Base-by-base conservation (phyloP, 2,113 vertebrate genomes). In the Picathartes gymnocephalus region DNA sequence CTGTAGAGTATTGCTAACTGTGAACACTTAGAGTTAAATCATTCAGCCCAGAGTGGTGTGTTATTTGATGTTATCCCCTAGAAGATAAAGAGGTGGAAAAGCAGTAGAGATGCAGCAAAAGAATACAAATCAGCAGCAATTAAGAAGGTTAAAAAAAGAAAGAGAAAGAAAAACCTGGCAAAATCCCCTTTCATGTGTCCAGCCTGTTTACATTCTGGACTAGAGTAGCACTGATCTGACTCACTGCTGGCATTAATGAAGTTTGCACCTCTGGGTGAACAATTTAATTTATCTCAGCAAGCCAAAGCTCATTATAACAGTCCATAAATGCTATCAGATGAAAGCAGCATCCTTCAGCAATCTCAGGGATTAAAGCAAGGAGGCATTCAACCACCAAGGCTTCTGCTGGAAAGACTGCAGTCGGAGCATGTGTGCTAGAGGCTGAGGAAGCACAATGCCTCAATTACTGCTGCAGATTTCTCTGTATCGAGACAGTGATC, bases 321-420 rank as follows among this genome's bases (percentile, higher is more conserved):
- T 58, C 90, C 81, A 42, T 70, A 95, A 95, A 95, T 18, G 87
- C 66, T 92, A 92, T 92, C 93, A 87, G 84, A 96, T 95, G 94
- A 92, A 91, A 95, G 91, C 78, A 96, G 91, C 89, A 97, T 91
- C 95, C 93, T 94, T 95, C 93, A 92, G 84, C 95, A 85, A n/a
- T 42, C 89, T 57, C 16, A 0, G 35, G 93, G 89, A 92, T 94
- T 95, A 95, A 92, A 96, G 89, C 66, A 60, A 62, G 81, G 78
- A 91, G 66, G 86, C 91, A 90, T 85, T 69, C 44, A n/a, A 48
- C 57, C 69, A 86, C 60, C 89, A 82, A 87, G 86, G 56, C 91
- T 93, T 65, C 54, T 58, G 86, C 91, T 81, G 88, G 92, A 47
- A 58, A 25, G 73, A 8, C 69, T 87, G 93, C 94, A 91, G 89